Percentiles rank a stretch among this genome's conserved stretches.
Evolutionary conservation across 2,797 vertebrate genomes (phyloP).

Genomic region (Cygnus olor): DNA sequence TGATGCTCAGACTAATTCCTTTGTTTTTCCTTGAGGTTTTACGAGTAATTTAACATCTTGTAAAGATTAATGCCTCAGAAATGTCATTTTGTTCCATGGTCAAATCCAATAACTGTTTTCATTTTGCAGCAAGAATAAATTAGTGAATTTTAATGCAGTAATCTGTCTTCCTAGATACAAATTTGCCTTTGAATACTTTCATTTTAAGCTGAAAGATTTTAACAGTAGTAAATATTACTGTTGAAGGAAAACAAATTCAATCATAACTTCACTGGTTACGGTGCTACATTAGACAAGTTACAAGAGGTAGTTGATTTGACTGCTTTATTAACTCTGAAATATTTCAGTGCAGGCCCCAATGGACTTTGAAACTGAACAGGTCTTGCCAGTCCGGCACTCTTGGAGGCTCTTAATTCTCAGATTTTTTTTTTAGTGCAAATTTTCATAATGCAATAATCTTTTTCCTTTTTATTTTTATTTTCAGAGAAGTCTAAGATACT

Average conservation of each 20-base stretch:
- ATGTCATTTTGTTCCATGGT: slow-evolving; percentile 25
- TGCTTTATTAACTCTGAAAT: background rate
- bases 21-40: slow-evolving; percentile 32
- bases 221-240: slow-evolving; percentile 24
- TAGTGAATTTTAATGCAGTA: background rate
- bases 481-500: background rate
- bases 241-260: background rate
- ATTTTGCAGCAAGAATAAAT: background rate
- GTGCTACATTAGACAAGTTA: background rate
- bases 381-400: background rate
- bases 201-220: background rate
- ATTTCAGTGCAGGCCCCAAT: background rate
- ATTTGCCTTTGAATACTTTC: slow-evolving; percentile 12
- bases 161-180: background rate
- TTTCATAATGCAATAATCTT: background rate
- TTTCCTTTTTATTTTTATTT: background rate
- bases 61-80: slow-evolving; percentile 25
- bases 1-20: slow-evolving; percentile 1
- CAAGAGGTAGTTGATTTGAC: background rate
- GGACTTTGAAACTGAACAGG: background rate
- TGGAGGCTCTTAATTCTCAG: background rate
- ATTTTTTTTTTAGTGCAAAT: too few species aligned
- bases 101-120: background rate
- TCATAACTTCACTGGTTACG: background rate
- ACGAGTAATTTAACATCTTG: slow-evolving; percentile 43